A percentile compares a stretch with the other conserved stretches of the same genome.
phyloP scores from a whole-genome alignment of 2,888 invertebrate genomes.

The Pristionchus japonicus region DNA sequence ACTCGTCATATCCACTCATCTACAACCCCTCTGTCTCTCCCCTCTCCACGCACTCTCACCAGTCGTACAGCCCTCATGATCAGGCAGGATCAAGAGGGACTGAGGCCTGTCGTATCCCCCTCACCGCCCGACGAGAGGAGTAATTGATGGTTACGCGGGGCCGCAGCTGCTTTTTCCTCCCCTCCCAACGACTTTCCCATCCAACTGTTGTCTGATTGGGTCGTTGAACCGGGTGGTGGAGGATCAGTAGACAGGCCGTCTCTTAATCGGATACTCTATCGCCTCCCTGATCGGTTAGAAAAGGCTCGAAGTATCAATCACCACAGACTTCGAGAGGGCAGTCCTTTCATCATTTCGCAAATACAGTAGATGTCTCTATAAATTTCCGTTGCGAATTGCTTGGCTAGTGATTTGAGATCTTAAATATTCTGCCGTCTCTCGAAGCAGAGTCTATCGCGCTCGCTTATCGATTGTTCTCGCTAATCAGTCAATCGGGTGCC shows the following conservation, averaged over 20 bases:
- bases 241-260: no score
- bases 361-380: no score
- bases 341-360: no score
- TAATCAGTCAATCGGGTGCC: neutral
- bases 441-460: no score
- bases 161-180: neutral
- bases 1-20: neutral
- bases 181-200: neutral
- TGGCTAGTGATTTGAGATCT: no score
- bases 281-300: neutral
- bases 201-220: neutral
- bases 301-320: no score
- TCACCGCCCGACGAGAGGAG: no score
- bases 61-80: neutral
- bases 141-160: neutral
- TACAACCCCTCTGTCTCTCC: neutral
- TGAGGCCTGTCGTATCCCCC: neutral
- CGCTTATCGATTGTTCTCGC: neutral
- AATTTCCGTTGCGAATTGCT: no score
- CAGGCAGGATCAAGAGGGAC: neutral
- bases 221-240: neutral
- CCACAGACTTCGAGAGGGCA: no score
- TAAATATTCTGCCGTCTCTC: no score
- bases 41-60: neutral
- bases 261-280: no score